phyloP scores from a whole-genome alignment of 2,113 vertebrate genomes.

The Phoxinus phoxinus region DNA sequence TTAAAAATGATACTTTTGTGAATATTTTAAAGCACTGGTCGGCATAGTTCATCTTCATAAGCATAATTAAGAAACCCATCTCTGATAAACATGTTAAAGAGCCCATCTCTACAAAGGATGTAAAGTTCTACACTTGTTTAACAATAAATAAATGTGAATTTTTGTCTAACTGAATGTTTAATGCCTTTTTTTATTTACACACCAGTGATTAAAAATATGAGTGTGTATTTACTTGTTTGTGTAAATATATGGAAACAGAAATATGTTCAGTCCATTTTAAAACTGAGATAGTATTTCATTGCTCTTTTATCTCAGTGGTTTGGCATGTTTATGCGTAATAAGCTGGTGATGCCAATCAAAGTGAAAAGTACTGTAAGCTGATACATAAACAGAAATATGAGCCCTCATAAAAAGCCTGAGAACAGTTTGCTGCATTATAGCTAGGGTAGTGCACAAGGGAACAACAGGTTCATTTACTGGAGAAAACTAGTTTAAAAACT shows the following conservation, averaged over 20 bases:
- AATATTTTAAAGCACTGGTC: conserved; percentile 90
- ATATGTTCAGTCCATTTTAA: not conserved
- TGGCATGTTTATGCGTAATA: conserved; percentile 17
- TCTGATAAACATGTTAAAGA: conserved; percentile 96
- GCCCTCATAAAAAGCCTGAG: not conserved
- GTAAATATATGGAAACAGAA: not conserved
- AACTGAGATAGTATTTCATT: not conserved
- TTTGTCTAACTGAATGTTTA: conserved; percentile 67
- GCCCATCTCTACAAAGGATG: conserved; percentile 98
- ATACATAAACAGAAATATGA: conserved; percentile 26
- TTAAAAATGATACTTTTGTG: conserved; percentile 81
- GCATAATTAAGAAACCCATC: conserved; percentile 55
- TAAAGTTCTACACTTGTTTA: conserved; percentile 99
- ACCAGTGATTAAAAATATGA: not conserved
- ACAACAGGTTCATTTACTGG: not conserved
- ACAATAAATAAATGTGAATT: conserved; percentile 99
- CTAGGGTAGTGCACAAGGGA: not conserved
- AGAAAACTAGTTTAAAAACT: conserved; percentile 15
- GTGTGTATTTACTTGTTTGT: conserved; percentile 18
- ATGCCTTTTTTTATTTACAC: conserved; percentile 64
- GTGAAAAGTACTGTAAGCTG: conserved; percentile 4
- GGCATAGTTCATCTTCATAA: conserved; percentile 79
- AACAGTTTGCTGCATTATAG: conserved; percentile 14
- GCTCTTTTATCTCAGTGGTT: not conserved
- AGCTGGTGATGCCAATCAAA: conserved; percentile 23